Percentiles rank a stretch among this genome's conserved stretches.
Conservation (phyloP, 2,888 invertebrate genomes). For the Arctia plantaginis region DNA sequence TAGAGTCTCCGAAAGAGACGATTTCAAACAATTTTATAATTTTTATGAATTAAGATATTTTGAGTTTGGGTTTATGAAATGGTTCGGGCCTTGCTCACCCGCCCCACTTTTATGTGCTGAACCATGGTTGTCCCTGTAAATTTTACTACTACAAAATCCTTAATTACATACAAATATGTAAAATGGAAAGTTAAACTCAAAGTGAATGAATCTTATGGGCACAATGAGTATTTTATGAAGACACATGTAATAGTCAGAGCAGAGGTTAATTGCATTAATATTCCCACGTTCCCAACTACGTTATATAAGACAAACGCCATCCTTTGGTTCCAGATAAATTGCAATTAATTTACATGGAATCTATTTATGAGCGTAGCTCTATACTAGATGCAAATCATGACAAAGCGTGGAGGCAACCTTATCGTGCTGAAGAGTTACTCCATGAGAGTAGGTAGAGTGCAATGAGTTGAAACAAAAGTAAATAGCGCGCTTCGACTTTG, state of each 20-base stretch:
- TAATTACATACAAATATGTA: background rate
- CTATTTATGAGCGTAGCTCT: conserved; percentile 15
- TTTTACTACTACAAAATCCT: background rate
- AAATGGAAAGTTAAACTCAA: background rate
- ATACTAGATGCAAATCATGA: conserved; percentile 66
- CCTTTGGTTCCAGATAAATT: conserved; percentile 44
- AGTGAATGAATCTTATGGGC: no score
- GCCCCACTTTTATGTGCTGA: background rate
- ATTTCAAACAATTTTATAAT: no score
- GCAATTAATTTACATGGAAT: conserved; percentile 52
- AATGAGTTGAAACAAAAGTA: background rate
- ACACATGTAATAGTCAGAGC: background rate
- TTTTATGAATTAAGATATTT: no score
- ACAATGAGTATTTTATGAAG: background rate
- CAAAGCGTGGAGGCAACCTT: conserved; percentile 61
- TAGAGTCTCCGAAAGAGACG: no score
- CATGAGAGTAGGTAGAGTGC: background rate
- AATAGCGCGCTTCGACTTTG: background rate
- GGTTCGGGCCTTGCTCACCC: no score
- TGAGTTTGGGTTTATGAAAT: no score
- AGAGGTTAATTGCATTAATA: conserved; percentile 19
- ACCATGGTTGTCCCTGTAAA: background rate
- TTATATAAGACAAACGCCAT: conserved; percentile 11
- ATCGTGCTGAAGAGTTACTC: conserved; percentile 2
- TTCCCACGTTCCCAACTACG: conserved; percentile 9